Evolutionary conservation across 2,888 invertebrate genomes (phyloP), one percentile per base, ranked within the genome.

Genomic region (Acronicta aceris): DNA sequence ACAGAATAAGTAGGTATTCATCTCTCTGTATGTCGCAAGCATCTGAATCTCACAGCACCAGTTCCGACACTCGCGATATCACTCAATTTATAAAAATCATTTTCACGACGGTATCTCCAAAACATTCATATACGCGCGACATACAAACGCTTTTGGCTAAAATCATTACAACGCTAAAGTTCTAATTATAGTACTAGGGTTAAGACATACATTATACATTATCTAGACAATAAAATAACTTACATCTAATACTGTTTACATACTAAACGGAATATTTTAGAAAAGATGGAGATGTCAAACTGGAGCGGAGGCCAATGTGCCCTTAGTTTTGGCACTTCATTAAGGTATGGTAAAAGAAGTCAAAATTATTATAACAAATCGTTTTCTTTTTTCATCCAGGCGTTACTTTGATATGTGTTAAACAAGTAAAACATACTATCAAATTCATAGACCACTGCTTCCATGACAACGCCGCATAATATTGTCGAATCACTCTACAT

Each of bases 21-120:
- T 72, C 73, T 67, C 67, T 59, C 59, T 60, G 90, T 88, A 90
- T 90, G 93, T 91, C 93, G 91, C 92, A 86, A 85, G 89, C 89
- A 91, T 91, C 83, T 88, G 91, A 92, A 89, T 82, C 87, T 90
- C 92, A 92, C 93, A 93, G 93, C 93, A 93, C 93, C 93, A 92
- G 85, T 89, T 87, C 81, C 83, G 81, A 83, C 80, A 80, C 79
- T 67, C 68, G 58, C 81, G 80, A 83, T 84, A 83, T 85, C 83
- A 82, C 85, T 78, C 74, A 79, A 71, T 77, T 81, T 81, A 76
- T 78, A 73, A 76, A 64, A 77, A 71, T 61, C 56, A 68, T 63
- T 58, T 53, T 59, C 55, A 63, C 71, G 65, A 78, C 46, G 54
- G 63, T 68, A 74, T 76, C 81, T 82, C 81, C 81, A 81, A 82